These are phyloP conservation scores for Lucifuga dentata DNA, from an alignment of 2,113 vertebrate genomes.

Conservation along the genomic window DNA sequence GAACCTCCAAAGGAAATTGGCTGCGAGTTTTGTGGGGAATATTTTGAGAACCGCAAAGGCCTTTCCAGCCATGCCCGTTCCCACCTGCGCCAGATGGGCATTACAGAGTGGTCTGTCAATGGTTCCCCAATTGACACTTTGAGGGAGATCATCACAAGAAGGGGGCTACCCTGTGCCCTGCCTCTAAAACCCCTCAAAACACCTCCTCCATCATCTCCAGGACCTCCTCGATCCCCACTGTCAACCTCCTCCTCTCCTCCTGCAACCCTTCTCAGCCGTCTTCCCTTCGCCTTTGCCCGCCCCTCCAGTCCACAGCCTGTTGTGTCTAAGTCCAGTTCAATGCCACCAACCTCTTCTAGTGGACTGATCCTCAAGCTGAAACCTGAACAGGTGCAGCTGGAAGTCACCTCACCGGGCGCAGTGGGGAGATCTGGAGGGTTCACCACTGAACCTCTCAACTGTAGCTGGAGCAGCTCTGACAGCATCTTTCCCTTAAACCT, in stretches of 20 bases:
- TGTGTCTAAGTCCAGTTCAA: conserved; percentile 64
- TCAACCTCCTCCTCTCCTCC: conserved; percentile 72
- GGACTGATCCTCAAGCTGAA: conserved; percentile 78
- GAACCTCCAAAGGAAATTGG: conserved; percentile 86
- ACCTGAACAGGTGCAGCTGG: conserved; percentile 82
- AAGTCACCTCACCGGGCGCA: conserved; percentile 70
- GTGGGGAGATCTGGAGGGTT: conserved; percentile 49
- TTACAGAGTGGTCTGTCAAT: conserved; percentile 96
- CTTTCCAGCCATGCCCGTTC: conserved; percentile 95
- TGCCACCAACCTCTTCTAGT: conserved; percentile 41
- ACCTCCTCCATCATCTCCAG: conserved; percentile 76
- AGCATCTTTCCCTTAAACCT: conserved; percentile 78
- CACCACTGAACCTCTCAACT: conserved; percentile 59
- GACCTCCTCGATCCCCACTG: conserved; percentile 70
- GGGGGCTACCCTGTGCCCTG: conserved; percentile 81
- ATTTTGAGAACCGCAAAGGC: conserved; percentile 95
- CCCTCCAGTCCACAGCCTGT: conserved; percentile 72
- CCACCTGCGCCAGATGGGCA: conserved; percentile 95
- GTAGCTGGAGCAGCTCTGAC: conserved; percentile 74
- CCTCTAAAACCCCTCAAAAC: conserved; percentile 77
- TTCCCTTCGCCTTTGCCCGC: conserved; percentile 75
- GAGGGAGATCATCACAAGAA: conserved; percentile 84
- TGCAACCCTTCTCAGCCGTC: conserved; percentile 58
- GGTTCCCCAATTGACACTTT: conserved; percentile 95
- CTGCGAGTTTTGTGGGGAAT: conserved; percentile 92